These are phyloP conservation scores for Macquaria australasica DNA, from an alignment of 2,113 vertebrate species.

Conservation along the genomic window DNA sequence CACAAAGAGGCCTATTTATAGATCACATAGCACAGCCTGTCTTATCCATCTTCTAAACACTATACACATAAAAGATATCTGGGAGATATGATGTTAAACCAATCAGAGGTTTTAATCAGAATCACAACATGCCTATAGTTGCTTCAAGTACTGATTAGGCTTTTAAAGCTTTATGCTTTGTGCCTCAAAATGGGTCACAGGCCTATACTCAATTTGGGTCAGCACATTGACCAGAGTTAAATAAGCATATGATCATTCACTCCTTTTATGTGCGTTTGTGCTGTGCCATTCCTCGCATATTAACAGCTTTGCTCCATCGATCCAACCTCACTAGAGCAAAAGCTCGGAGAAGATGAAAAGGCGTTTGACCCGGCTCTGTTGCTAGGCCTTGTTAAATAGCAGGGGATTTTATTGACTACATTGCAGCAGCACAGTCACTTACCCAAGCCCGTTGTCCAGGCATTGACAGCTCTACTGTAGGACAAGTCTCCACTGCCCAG, in stretches of 20 bases:
- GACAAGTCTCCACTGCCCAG: conserved; percentile 63
- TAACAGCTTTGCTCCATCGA: conserved; percentile 73
- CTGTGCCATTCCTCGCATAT: conserved; percentile 30
- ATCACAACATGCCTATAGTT: neutral
- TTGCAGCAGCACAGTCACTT: conserved; percentile 73
- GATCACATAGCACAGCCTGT: conserved; percentile 11
- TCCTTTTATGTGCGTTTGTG: conserved; percentile 22
- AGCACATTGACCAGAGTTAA: conserved; percentile 37
- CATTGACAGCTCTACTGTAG: conserved; percentile 70
- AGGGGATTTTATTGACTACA: conserved; percentile 75
- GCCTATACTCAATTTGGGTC: neutral
- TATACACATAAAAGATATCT: conserved; percentile 5
- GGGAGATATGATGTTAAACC: conserved; percentile 14
- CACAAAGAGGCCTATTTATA: conserved; percentile 57
- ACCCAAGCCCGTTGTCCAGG: conserved; percentile 55
- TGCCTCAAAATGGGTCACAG: conserved; percentile 11
- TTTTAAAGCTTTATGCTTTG: neutral
- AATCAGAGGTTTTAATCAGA: conserved; percentile 29
- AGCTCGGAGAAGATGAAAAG: conserved; percentile 68
- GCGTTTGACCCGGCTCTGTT: conserved; percentile 66
- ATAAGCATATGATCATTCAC: conserved; percentile 28
- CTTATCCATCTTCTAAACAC: conserved; percentile 19
- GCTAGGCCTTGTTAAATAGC: conserved; percentile 74
- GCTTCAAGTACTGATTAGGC: neutral
- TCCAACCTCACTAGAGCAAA: conserved; percentile 54